Conservation (phyloP, 1,140 invertebrate species). For the Bombus sibiricus region DNA sequence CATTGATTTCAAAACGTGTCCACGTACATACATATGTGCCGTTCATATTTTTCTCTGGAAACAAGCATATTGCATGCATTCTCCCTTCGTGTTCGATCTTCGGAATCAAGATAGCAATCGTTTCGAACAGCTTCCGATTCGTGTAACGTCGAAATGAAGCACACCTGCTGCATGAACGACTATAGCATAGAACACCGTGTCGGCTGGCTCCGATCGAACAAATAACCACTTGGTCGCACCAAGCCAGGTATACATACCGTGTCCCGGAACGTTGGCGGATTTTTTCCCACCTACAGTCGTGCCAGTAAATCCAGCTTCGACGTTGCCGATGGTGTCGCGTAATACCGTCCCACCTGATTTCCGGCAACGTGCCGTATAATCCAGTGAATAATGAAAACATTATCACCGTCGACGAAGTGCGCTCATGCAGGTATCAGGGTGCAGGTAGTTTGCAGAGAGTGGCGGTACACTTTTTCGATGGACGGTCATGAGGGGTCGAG, state of each 20-base stretch:
- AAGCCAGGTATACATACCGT: background rate
- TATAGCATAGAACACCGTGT: background rate
- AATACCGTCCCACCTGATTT: conserved; percentile 66
- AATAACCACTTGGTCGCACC: conserved; percentile 31
- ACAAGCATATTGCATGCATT: background rate
- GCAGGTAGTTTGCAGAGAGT: conserved; percentile 46
- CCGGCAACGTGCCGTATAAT: conserved; percentile 63
- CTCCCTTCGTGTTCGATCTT: background rate
- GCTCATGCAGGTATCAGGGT: conserved; percentile 40
- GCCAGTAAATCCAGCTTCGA: conserved; percentile 63
- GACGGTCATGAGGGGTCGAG: background rate
- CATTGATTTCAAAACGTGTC: background rate
- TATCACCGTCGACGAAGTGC: conserved; percentile 61
- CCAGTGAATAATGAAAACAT: conserved; percentile 72
- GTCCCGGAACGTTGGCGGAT: background rate
- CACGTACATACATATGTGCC: background rate
- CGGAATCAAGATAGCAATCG: background rate
- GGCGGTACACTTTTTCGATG: conserved; percentile 56
- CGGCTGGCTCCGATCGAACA: background rate
- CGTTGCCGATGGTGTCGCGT: conserved; percentile 52
- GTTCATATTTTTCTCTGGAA: background rate
- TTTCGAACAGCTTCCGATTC: background rate
- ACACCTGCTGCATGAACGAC: background rate
- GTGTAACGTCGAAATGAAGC: background rate
- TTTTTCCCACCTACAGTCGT: conserved; percentile 32